Percentiles rank a stretch among this genome's conserved stretches.
phyloP scores from a whole-genome alignment of 2,888 invertebrate genomes.

The Thereva unica region DNA sequence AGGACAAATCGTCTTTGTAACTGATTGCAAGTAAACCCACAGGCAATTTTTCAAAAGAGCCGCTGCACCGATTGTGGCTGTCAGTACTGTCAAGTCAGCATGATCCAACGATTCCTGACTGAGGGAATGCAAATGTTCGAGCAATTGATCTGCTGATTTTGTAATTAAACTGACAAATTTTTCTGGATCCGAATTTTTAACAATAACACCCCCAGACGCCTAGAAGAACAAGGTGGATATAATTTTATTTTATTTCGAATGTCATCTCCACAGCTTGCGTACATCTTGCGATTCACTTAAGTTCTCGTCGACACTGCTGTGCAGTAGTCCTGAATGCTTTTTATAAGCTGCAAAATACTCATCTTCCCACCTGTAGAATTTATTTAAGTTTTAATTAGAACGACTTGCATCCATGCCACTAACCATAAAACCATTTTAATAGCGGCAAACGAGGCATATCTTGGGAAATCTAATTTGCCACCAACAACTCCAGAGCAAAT shows the following conservation, averaged over 20 bases:
- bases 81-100: conserved; percentile 78
- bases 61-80: conserved; percentile 80
- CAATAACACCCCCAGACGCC: conserved; percentile 61
- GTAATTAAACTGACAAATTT: conserved; percentile 73
- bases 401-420: background rate
- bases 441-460: conserved; percentile 81
- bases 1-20: conserved; percentile 53
- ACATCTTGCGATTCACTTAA: conserved; percentile 55
- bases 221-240: conserved; percentile 50
- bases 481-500: conserved; percentile 80
- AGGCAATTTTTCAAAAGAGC: conserved; percentile 77
- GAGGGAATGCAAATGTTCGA: conserved; percentile 76
- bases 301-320: conserved; percentile 49
- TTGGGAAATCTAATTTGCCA: conserved; percentile 79
- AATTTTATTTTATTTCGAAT: conserved; percentile 46
- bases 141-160: conserved; percentile 72
- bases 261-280: background rate
- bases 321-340: conserved; percentile 64
- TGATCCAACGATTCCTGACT: conserved; percentile 85
- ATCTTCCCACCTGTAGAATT: conserved; percentile 67
- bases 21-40: conserved; percentile 72
- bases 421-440: conserved; percentile 81
- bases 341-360: conserved; percentile 78
- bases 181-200: conserved; percentile 76
- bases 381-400: background rate